phyloP scores from a whole-genome alignment of 2,888 invertebrate genomes.

The Scaptomyza caliginosa region DNA sequence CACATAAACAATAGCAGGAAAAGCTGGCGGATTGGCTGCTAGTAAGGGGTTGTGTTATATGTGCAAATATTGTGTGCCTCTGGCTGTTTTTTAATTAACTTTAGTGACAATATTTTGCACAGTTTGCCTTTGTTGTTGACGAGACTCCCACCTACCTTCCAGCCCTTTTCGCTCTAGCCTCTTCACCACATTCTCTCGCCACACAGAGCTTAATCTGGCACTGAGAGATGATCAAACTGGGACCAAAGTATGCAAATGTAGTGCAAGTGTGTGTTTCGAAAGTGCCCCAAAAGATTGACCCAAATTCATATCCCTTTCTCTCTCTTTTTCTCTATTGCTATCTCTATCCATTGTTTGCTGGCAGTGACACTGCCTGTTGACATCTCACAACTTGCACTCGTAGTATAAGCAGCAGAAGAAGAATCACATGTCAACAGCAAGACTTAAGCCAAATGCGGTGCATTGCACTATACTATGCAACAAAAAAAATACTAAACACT shows the following conservation, averaged over 20 bases:
- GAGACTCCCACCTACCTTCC: background rate
- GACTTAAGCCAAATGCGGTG: constrained; percentile 57
- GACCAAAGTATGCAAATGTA: constrained; percentile 68
- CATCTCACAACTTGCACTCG: constrained; percentile 73
- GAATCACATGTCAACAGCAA: constrained; percentile 54
- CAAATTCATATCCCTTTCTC: constrained; percentile 41
- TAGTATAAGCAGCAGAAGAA: constrained; percentile 24
- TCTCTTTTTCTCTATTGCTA: constrained; percentile 2
- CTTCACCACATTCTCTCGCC: background rate
- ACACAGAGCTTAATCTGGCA: constrained; percentile 23
- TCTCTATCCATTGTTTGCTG: constrained; percentile 10
- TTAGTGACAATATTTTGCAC: constrained; percentile 79
- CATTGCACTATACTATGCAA: constrained; percentile 37
- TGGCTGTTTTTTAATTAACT: constrained; percentile 79
- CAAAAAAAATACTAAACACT: background rate
- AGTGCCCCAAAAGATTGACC: constrained; percentile 53
- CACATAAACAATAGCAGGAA: constrained; percentile 4
- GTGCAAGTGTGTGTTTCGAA: constrained; percentile 44
- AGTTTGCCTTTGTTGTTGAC: constrained; percentile 40
- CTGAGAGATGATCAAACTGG: constrained; percentile 69
- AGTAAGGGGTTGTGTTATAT: background rate
- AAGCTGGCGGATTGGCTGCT: background rate
- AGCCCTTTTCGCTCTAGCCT: no score
- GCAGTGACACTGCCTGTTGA: constrained; percentile 67
- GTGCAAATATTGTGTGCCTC: constrained; percentile 51